Conservation (phyloP, 1,140 invertebrate species). For the Octopus sinensis region DNA sequence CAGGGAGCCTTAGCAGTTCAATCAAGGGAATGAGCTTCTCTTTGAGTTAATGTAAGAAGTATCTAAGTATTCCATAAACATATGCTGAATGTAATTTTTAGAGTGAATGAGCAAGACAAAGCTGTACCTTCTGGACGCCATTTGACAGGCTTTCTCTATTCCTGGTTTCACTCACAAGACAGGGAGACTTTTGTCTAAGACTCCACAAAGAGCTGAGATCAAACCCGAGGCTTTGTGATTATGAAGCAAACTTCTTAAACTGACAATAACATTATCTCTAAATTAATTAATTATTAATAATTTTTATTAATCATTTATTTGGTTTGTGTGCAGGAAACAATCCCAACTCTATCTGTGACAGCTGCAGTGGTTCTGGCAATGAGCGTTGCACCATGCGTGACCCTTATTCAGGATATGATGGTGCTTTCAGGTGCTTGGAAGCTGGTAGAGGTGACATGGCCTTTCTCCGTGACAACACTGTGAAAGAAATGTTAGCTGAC, state of each 20-base stretch:
- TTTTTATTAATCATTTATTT: conserved; percentile 1
- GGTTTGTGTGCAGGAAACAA: conserved; percentile 66
- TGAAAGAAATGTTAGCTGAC: conserved; percentile 49
- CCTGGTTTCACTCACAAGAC: not conserved
- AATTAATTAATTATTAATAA: not conserved
- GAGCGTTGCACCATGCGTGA: conserved; percentile 79
- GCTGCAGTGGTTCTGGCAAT: conserved; percentile 70
- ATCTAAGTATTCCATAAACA: no score
- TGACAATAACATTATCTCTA: not conserved
- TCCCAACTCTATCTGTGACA: conserved; percentile 74
- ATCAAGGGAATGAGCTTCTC: no score
- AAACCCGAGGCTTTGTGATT: not conserved
- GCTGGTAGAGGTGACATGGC: conserved; percentile 77
- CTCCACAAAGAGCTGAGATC: not conserved
- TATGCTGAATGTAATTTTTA: no score
- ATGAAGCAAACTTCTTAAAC: not conserved
- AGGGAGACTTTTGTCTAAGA: not conserved
- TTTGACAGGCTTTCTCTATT: not conserved
- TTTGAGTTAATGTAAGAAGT: no score
- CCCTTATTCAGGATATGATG: conserved; percentile 85
- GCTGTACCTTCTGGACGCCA: no score
- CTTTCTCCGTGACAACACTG: conserved; percentile 78
- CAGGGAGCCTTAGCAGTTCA: no score
- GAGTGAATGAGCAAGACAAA: no score
- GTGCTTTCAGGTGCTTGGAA: conserved; percentile 75